Percentiles rank a stretch among this genome's conserved stretches.
phyloP scores from a whole-genome alignment of 2,113 vertebrate genomes.

The Psittacara wagleri region DNA sequence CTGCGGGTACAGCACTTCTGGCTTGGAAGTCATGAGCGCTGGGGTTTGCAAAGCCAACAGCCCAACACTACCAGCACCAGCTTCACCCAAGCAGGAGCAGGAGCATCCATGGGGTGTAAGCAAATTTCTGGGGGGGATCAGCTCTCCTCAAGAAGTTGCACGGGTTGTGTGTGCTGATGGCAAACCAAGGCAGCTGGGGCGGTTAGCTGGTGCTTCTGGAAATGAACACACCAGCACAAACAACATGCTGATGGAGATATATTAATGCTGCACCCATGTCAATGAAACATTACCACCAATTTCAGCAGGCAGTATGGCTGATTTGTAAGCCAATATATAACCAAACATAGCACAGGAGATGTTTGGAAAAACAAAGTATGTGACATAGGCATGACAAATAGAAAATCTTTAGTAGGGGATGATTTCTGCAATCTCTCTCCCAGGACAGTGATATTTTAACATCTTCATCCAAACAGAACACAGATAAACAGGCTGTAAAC shows the following conservation, averaged over 20 bases:
- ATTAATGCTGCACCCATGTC: background rate
- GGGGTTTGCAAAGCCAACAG: background rate
- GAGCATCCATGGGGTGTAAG: fast-evolving
- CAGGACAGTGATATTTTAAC: constrained; percentile 15
- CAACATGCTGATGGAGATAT: background rate
- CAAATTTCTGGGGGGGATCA: background rate
- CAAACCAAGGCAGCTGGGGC: fast-evolving
- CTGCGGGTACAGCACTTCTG: background rate
- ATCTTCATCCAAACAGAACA: background rate
- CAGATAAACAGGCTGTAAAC: constrained; percentile 16
- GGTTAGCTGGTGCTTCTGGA: background rate
- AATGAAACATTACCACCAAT: constrained; percentile 28
- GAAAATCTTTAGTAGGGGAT: constrained; percentile 27
- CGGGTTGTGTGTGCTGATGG: background rate
- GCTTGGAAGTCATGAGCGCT: background rate
- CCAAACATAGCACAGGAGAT: constrained; percentile 29
- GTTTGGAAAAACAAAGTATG: constrained; percentile 19
- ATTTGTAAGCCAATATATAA: constrained; percentile 56
- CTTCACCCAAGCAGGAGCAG: background rate
- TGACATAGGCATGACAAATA: background rate
- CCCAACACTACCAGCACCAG: background rate
- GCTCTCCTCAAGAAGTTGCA: background rate
- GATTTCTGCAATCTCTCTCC: constrained; percentile 20
- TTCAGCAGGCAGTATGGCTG: constrained; percentile 21
- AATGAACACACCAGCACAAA: background rate